Conservation (phyloP, 2,113 vertebrate genomes). For the Colinus virginianus region DNA sequence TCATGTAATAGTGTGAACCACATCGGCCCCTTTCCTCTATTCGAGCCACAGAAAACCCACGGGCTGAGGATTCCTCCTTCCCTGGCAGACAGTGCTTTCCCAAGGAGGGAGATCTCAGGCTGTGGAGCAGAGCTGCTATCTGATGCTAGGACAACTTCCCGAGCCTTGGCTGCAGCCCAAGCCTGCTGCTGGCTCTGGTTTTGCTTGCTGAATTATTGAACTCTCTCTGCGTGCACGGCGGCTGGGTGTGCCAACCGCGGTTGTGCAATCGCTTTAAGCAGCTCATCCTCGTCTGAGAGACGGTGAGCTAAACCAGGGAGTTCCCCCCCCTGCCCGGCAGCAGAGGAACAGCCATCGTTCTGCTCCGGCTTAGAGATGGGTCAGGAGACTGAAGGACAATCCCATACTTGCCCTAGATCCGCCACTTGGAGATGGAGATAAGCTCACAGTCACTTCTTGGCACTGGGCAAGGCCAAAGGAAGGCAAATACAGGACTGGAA, state of each 20-base stretch:
- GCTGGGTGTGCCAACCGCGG: background rate
- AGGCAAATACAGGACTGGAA: background rate
- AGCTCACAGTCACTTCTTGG: background rate
- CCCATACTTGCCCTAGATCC: fast-evolving
- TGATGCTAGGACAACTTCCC: background rate
- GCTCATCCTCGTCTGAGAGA: background rate
- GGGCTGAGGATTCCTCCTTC: background rate
- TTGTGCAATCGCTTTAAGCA: background rate
- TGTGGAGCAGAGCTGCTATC: background rate
- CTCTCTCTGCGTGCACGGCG: background rate
- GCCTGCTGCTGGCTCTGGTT: constrained; percentile 18
- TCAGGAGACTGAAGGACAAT: too few relatives aligned
- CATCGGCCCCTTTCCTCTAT: background rate
- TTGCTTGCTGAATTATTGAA: constrained; percentile 45
- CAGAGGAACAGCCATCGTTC: background rate
- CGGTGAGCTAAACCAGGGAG: constrained; percentile 34
- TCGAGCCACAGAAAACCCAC: background rate
- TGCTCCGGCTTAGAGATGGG: too few relatives aligned
- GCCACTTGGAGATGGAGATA: background rate
- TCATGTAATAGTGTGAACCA: background rate
- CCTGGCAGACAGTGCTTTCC: background rate
- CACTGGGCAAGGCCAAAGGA: background rate
- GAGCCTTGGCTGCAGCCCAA: constrained; percentile 8
- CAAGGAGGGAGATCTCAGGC: background rate
- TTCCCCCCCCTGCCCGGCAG: background rate